phyloP scores from a whole-genome alignment of 2,888 invertebrate genomes.

The Marasmarcha lunaedactyla region DNA sequence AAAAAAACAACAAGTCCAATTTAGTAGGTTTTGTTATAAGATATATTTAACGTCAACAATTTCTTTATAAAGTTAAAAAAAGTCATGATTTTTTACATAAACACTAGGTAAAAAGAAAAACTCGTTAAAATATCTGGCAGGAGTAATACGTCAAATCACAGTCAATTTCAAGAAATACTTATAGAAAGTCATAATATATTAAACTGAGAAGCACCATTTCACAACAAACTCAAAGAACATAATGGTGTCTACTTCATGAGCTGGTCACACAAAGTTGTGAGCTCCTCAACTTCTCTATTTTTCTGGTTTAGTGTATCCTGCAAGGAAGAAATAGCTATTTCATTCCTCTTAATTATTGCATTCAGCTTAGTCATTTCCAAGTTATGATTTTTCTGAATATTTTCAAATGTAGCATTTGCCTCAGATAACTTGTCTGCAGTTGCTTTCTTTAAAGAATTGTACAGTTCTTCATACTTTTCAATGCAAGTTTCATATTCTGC shows the following conservation, averaged over 20 bases:
- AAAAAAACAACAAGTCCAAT: too few relatives aligned
- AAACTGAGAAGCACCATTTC: constrained; percentile 13
- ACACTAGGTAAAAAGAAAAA: too few relatives aligned
- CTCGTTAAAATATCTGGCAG: too few relatives aligned
- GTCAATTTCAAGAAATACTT: constrained; percentile 7
- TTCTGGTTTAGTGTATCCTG: constrained; percentile 88
- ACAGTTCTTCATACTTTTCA: constrained; percentile 81
- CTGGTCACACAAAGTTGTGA: constrained; percentile 93
- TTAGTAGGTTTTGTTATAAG: too few relatives aligned
- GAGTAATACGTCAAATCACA: too few relatives aligned
- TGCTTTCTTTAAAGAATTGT: constrained; percentile 85
- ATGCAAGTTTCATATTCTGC: constrained; percentile 77
- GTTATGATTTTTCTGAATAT: constrained; percentile 77
- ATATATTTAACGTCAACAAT: too few relatives aligned
- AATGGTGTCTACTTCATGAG: constrained; percentile 71
- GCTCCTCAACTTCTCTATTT: constrained; percentile 87
- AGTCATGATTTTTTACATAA: too few relatives aligned
- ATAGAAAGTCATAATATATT: constrained; percentile 8
- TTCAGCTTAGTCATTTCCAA: constrained; percentile 84
- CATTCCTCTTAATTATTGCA: constrained; percentile 88
- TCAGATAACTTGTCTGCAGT: constrained; percentile 84
- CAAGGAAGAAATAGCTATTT: constrained; percentile 85
- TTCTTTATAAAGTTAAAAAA: too few relatives aligned
- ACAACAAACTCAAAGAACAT: constrained; percentile 29
- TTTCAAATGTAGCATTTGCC: constrained; percentile 83